Evolutionary conservation across 2,113 vertebrate genomes (phyloP).

Genomic region (Stictonetta naevosa): DNA sequence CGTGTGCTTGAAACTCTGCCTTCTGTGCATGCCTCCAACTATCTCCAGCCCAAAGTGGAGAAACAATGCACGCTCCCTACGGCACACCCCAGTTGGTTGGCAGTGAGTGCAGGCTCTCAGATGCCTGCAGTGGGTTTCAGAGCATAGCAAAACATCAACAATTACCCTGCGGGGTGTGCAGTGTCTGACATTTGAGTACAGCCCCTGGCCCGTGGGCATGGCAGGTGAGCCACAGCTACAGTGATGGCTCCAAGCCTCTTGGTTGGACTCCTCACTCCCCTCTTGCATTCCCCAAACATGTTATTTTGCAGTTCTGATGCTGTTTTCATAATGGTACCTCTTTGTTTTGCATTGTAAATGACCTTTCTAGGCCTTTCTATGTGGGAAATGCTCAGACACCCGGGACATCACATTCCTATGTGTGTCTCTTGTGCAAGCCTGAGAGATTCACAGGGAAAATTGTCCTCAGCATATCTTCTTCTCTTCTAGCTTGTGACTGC

Average conservation of each 20-base stretch:
- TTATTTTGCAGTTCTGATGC: neutral
- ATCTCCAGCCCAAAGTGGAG: neutral
- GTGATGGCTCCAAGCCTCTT: neutral
- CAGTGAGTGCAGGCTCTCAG: neutral
- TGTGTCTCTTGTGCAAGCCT: neutral
- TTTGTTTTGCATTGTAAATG: neutral
- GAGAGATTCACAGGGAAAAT: neutral
- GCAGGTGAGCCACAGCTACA: neutral
- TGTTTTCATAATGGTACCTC: neutral
- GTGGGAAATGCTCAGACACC: neutral
- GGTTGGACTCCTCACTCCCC: neutral
- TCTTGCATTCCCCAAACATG: neutral
- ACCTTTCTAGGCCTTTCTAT: neutral
- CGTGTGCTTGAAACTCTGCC: neutral
- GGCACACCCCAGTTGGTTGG: accelerated
- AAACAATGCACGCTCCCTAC: accelerated
- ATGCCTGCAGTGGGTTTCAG: neutral
- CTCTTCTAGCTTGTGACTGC: conserved; percentile 63
- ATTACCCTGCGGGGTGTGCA: neutral
- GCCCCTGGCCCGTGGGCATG: neutral
- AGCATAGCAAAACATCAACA: neutral
- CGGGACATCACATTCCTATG: neutral
- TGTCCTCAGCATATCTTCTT: neutral
- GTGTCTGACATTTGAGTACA: neutral
- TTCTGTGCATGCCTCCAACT: neutral